A percentile compares a stretch with the other conserved stretches of the same genome.
Conservation (phyloP, 1,140 invertebrate genomes). For the Aculops lycopersici region DNA sequence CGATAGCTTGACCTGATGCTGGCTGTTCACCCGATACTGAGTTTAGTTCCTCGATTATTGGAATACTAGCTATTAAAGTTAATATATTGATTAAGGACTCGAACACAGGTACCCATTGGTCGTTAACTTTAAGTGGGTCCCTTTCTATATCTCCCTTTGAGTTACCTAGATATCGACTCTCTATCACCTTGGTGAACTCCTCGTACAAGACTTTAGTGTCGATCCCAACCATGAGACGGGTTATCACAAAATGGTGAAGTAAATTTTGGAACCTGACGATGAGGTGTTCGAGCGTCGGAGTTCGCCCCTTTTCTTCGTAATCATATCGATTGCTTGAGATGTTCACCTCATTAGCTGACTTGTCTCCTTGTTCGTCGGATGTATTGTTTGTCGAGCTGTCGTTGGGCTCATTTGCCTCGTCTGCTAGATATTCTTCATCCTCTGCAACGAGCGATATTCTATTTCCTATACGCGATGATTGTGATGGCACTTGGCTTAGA, state of each 20-base stretch:
- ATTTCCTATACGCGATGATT: background rate
- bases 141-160: too few relatives aligned
- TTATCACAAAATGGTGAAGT: conserved; percentile 23
- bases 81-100: too few relatives aligned
- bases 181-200: too few relatives aligned
- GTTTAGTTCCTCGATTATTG: too few relatives aligned
- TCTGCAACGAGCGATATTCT: background rate
- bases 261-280: conserved; percentile 31
- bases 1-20: background rate
- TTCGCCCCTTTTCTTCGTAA: conserved; percentile 2
- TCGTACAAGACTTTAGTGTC: background rate
- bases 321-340: background rate
- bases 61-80: too few relatives aligned
- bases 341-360: too few relatives aligned
- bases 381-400: background rate
- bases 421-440: background rate
- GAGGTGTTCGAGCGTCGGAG: background rate
- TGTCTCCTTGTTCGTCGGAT: too few relatives aligned
- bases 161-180: too few relatives aligned
- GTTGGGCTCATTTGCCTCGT: background rate
- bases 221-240: background rate
- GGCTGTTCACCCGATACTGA: background rate
- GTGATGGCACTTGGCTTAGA: background rate
- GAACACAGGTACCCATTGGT: too few relatives aligned
- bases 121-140: too few relatives aligned